phyloP scores from a whole-genome alignment of 2,888 invertebrate genomes.

The Meta bourneti region DNA sequence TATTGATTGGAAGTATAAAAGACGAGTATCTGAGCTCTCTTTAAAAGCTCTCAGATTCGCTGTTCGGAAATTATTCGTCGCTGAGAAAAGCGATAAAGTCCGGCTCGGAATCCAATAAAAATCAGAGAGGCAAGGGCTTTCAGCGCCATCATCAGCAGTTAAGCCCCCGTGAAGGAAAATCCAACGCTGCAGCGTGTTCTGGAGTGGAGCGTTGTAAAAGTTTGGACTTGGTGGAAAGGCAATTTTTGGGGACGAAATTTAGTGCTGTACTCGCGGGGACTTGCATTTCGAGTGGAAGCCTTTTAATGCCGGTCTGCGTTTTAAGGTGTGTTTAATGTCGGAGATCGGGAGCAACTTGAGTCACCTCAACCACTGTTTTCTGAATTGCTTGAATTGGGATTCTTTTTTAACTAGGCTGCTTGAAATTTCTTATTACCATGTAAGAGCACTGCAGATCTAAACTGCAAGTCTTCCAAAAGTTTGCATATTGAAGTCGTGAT shows the following conservation, averaged over 20 bases:
- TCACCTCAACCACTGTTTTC: no score
- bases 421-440: neutral
- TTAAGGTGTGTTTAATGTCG: neutral
- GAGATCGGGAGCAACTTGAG: neutral
- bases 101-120: conserved; percentile 33
- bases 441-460: no score
- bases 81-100: conserved; percentile 36
- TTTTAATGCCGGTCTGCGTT: neutral
- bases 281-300: neutral
- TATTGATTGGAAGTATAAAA: neutral
- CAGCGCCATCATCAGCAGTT: neutral
- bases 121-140: neutral
- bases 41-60: conserved; percentile 5
- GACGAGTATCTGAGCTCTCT: neutral
- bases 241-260: conserved; percentile 37
- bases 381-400: no score
- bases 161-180: neutral
- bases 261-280: conserved; percentile 1
- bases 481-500: no score
- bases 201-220: conserved; percentile 18
- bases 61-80: conserved; percentile 10
- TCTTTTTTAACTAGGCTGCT: no score
- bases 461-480: no score
- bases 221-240: conserved; percentile 15
- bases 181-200: neutral